Evolutionary conservation across 2,113 vertebrate genomes (phyloP), one percentile per base, ranked within the genome.

Genomic region (Microtus oregoni): DNA sequence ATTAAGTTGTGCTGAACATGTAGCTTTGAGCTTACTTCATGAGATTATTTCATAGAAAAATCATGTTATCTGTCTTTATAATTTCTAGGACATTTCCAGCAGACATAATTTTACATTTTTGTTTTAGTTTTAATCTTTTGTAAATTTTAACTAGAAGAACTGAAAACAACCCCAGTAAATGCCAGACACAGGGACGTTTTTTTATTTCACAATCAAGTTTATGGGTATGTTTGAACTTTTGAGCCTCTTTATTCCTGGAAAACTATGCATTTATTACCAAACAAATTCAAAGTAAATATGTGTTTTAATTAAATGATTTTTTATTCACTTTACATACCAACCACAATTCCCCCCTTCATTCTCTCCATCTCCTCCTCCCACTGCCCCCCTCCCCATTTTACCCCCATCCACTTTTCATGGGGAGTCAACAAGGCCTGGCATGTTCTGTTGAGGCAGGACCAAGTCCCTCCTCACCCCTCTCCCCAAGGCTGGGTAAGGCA

Each of bases 121-220:
- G 35, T 38, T 82, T 58, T 82, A 38, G 41, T 83, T 63, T 47
- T 44, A 28, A 38, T 28, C 13, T 55, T 72, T 4, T 30, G 9
- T 94, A 86, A 86, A 55, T 19, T 15, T 67, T 77, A 50, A 93
- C 3, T 3, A 82, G 35, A 28, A 79, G 85, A 41, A 87, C 44
- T 82, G n/a, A 92, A 87, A 89, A 93, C 2, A 70, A 8, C 6
- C 52, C 41, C 13, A 65, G 35, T 72, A 87, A 95, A 7, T 70
- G 93, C 24, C 44, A 92, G 8, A 65, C 3, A 55, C 14, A 73
- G 35, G 5, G 20, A 85, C 86, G 75, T 38, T 96, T 94, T n/a
- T 89, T 94, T 89, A 89, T 90, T 93, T 95, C 63, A 90, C 90
- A 61, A 93, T 73, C 32, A 95, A 86, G 15, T 15, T 50, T 15